phyloP scores from a whole-genome alignment of 2,888 invertebrate genomes.

The Herminia tarsipennalis region DNA sequence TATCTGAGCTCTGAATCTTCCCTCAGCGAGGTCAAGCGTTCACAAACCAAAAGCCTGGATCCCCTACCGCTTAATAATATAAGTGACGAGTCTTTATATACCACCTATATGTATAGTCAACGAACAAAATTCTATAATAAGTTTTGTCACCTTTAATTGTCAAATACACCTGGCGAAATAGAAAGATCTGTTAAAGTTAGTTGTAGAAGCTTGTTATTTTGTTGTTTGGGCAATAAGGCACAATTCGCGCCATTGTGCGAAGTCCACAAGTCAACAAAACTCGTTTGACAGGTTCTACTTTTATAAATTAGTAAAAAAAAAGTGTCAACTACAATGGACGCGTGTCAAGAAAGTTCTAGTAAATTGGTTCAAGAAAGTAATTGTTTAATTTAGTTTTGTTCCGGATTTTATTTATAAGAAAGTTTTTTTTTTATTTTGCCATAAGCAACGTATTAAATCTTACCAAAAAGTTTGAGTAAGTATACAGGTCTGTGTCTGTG shows the following conservation, averaged over 20 bases:
- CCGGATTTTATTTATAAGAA: too few relatives aligned
- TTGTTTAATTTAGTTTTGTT: neutral
- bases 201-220: neutral
- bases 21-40: too few relatives aligned
- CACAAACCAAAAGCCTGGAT: too few relatives aligned
- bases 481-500: too few relatives aligned
- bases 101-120: too few relatives aligned
- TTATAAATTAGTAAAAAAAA: slow-evolving; percentile 8
- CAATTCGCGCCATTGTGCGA: slow-evolving; percentile 27
- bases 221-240: slow-evolving; percentile 10
- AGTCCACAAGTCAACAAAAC: slow-evolving; percentile 16
- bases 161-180: neutral
- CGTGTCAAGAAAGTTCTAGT: slow-evolving; percentile 3
- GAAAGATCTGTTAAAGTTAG: too few relatives aligned
- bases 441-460: too few relatives aligned
- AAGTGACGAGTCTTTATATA: too few relatives aligned
- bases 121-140: neutral
- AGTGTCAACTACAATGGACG: neutral
- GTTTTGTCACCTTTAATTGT: slow-evolving; percentile 1
- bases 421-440: too few relatives aligned
- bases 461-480: too few relatives aligned
- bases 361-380: neutral
- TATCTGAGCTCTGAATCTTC: too few relatives aligned
- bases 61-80: too few relatives aligned
- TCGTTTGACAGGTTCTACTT: slow-evolving; percentile 17